Percentiles rank a stretch among this genome's conserved stretches.
These are phyloP conservation scores for Schizopygopsis pylzovi DNA, from an alignment of 2,797 vertebrate species.

Conservation along the genomic window DNA sequence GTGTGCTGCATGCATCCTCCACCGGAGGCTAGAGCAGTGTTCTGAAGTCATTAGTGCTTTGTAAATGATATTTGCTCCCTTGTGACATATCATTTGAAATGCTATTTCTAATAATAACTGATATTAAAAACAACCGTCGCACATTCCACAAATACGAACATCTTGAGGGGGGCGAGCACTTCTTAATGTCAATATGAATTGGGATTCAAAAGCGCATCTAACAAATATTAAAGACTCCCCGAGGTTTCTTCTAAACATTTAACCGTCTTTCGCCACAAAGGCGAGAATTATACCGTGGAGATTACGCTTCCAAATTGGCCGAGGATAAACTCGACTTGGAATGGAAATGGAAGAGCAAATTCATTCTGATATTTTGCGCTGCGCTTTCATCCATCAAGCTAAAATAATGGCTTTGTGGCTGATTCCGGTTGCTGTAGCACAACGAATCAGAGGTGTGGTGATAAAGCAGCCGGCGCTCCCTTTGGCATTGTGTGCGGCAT, in stretches of 20 bases:
- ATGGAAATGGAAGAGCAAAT: slow-evolving; percentile 36
- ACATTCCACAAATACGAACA: slow-evolving; percentile 85
- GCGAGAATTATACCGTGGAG: not conserved
- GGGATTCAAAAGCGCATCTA: slow-evolving; percentile 81
- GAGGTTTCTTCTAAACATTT: slow-evolving; percentile 85
- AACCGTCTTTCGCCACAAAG: slow-evolving; percentile 39
- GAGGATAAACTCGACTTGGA: slow-evolving; percentile 45
- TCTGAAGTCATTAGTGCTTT: slow-evolving; percentile 99
- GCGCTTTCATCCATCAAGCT: slow-evolving; percentile 54
- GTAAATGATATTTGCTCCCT: slow-evolving; percentile 99
- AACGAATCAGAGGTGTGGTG: slow-evolving; percentile 60
- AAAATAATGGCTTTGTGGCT: slow-evolving; percentile 52
- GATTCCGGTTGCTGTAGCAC: slow-evolving; percentile 45
- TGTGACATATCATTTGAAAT: slow-evolving; percentile 99
- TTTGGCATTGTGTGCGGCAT: slow-evolving; percentile 60
- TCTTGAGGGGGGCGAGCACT: slow-evolving; percentile 62
- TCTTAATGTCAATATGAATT: slow-evolving; percentile 86
- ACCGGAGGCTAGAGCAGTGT: slow-evolving; percentile 93
- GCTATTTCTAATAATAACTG: slow-evolving; percentile 95
- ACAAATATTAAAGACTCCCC: slow-evolving; percentile 86
- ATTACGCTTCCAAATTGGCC: slow-evolving; percentile 52
- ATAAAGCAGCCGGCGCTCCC: slow-evolving; percentile 53
- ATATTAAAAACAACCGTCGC: slow-evolving; percentile 97
- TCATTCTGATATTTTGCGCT: slow-evolving; percentile 37
- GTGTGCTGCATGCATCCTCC: slow-evolving; percentile 82